Conservation (phyloP, 2,888 invertebrate genomes). For the Antitype chi region DNA sequence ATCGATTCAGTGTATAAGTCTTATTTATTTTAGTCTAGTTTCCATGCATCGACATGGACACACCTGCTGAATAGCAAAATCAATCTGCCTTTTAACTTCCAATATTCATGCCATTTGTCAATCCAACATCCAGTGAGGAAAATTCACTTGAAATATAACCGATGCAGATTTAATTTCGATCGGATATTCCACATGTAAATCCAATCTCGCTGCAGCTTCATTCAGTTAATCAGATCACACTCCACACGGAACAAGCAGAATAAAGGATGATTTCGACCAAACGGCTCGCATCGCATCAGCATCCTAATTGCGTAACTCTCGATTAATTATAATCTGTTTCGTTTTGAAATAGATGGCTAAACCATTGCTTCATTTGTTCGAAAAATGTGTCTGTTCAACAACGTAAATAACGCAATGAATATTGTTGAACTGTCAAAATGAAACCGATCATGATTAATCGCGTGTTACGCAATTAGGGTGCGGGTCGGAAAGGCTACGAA, state of each 20-base stretch:
- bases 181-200: slow-evolving; percentile 45
- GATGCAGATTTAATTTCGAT: slow-evolving; percentile 30
- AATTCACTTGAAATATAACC: slow-evolving; percentile 7
- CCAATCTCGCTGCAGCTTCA: slow-evolving; percentile 35
- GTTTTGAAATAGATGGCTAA: too few species aligned
- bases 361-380: too few species aligned
- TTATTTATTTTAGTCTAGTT: too few species aligned
- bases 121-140: not conserved
- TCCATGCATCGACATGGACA: not conserved
- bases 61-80: not conserved
- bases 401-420: too few species aligned
- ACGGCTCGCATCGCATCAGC: too few species aligned
- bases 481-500: too few species aligned
- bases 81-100: not conserved
- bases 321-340: too few species aligned
- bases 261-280: not conserved
- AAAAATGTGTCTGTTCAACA: too few species aligned
- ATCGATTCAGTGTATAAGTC: not conserved
- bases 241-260: slow-evolving; percentile 17
- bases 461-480: too few species aligned
- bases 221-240: slow-evolving; percentile 40
- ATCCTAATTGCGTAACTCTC: too few species aligned
- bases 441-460: too few species aligned
- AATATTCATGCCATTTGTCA: not conserved
- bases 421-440: too few species aligned